These are phyloP conservation scores for Syndactyla subalaris DNA, from an alignment of 2,797 vertebrate species.

Conservation along the genomic window DNA sequence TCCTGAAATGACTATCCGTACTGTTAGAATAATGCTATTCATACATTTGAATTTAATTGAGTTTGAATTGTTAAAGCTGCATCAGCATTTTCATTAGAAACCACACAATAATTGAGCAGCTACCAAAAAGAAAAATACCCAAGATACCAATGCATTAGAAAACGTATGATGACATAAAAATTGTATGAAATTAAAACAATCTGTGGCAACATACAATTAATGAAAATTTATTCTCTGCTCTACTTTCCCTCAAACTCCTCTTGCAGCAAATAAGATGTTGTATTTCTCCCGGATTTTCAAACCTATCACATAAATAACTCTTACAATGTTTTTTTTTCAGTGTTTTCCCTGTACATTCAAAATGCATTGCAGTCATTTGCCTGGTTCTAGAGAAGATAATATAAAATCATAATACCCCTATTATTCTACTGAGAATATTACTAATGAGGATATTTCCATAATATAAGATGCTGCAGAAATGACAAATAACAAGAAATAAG, in stretches of 20 bases:
- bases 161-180: not conserved
- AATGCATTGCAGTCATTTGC: slow-evolving; percentile 3
- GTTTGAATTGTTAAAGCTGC: not conserved
- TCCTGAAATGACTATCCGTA: not conserved
- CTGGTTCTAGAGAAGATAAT: not conserved
- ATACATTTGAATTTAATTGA: not conserved
- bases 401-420: slow-evolving; percentile 4
- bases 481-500: not conserved
- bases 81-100: not conserved
- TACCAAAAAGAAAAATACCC: not conserved
- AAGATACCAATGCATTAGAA: not conserved
- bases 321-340: not conserved
- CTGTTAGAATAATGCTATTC: not conserved
- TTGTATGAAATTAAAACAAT: not conserved
- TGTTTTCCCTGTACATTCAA: not conserved
- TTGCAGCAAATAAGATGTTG: not conserved
- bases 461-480: not conserved
- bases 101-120: not conserved
- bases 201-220: not conserved
- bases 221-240: not conserved
- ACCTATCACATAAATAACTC: not conserved
- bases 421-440: not conserved
- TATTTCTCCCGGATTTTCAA: not conserved
- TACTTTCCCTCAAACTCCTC: not conserved
- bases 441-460: not conserved